Conservation (phyloP, 2,888 invertebrate genomes). For the Orthosia incerta region DNA sequence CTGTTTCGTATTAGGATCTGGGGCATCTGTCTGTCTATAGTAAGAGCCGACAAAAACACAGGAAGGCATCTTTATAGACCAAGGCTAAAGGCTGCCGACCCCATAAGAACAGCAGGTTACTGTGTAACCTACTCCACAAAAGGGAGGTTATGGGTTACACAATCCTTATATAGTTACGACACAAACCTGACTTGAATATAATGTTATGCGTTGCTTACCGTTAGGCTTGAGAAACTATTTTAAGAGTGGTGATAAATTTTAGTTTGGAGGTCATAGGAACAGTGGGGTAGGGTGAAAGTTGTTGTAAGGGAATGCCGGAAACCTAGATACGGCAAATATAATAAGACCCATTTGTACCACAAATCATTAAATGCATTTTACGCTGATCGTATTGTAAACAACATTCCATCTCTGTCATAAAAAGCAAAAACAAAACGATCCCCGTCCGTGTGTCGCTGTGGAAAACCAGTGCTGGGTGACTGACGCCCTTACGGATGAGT, state of each 20-base stretch:
- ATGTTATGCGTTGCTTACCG: constrained; percentile 9
- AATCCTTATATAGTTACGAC: constrained; percentile 57
- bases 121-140: constrained; percentile 61
- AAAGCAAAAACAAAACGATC: no score
- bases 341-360: no score
- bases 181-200: constrained; percentile 34
- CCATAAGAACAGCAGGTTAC: constrained; percentile 38
- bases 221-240: constrained; percentile 26
- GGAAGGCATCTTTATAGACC: neutral
- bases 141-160: constrained; percentile 63
- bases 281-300: constrained; percentile 8
- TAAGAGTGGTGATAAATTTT: constrained; percentile 7
- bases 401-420: no score
- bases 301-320: no score
- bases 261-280: constrained; percentile 24
- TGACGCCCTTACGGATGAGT: no score
- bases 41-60: neutral
- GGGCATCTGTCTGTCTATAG: neutral
- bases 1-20: no score
- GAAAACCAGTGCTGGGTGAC: no score
- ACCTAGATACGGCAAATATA: no score
- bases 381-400: no score
- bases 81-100: constrained; percentile 52
- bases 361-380: no score
- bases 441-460: no score